Evolutionary conservation across 2,113 vertebrate species (phyloP).

Genomic region (Cyphotilapia sp.): DNA sequence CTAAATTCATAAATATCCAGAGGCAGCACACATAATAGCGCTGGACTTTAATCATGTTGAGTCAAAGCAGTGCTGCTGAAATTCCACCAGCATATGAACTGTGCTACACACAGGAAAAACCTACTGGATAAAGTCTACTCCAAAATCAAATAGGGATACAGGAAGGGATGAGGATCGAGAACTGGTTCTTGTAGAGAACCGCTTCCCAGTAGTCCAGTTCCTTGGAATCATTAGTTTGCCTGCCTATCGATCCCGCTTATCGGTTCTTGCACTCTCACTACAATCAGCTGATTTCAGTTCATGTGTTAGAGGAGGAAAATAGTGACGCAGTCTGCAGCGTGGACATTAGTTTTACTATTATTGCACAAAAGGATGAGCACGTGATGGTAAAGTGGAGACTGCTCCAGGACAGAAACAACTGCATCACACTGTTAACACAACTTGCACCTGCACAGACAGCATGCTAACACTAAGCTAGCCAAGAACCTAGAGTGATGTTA

Average conservation of each 20-base stretch:
- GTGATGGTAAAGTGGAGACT: neutral
- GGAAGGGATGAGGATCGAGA: neutral
- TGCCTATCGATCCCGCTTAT: neutral
- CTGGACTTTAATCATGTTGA: neutral
- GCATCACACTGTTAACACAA: neutral
- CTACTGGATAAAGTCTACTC: neutral
- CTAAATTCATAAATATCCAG: neutral
- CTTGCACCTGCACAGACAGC: neutral
- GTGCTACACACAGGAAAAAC: neutral
- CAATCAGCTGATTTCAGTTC: neutral
- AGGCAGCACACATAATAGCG: neutral
- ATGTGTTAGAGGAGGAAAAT: neutral
- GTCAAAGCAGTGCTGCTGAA: neutral
- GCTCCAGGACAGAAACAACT: neutral
- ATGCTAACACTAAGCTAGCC: neutral
- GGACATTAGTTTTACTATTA: neutral
- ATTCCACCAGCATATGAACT: accelerated
- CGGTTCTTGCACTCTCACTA: neutral
- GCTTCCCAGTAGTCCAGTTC: neutral
- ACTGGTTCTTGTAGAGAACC: neutral
- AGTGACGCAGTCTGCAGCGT: neutral
- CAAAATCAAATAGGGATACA: neutral
- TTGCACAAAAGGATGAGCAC: neutral
- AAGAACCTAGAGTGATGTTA: neutral
- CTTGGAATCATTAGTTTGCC: neutral